Percentiles rank a stretch among this genome's conserved stretches.
Conservation (phyloP, 2,113 vertebrate genomes). For the Martes martes region DNA sequence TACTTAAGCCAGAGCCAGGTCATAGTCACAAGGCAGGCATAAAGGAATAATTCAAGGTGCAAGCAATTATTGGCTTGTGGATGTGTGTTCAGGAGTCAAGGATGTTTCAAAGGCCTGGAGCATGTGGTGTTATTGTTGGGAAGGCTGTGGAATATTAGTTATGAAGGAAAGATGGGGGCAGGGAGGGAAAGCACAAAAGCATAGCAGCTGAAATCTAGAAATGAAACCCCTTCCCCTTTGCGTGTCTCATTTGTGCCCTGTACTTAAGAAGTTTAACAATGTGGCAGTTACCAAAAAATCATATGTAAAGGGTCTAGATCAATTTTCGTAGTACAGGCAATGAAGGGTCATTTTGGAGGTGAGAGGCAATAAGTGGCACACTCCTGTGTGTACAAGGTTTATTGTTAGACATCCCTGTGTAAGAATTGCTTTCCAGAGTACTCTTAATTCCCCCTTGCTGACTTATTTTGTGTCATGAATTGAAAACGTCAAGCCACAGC, state of each 20-base stretch:
- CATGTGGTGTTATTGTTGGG: neutral
- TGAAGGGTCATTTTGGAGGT: neutral
- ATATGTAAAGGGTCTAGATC: neutral
- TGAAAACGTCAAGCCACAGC: neutral
- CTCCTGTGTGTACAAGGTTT: neutral
- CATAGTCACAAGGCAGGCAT: neutral
- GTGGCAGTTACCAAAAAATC: neutral
- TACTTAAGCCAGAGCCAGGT: neutral
- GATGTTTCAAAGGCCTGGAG: neutral
- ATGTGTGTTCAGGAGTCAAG: neutral
- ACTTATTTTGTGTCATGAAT: neutral
- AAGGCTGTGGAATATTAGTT: neutral
- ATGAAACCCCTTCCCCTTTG: neutral
- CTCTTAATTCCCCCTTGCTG: neutral
- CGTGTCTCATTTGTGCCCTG: neutral
- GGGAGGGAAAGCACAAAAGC: neutral
- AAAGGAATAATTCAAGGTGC: neutral
- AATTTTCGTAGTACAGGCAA: neutral
- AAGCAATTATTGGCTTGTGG: neutral
- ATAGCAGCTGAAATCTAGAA: neutral
- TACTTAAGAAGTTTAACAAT: neutral
- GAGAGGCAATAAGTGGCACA: neutral
- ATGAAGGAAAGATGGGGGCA: neutral
- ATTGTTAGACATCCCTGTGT: neutral
- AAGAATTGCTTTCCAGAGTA: neutral